A percentile compares a stretch with the other conserved stretches of the same genome.
These are phyloP conservation scores for Clarias fuscus DNA, from an alignment of 2,797 vertebrate genomes.

Conservation along the genomic window DNA sequence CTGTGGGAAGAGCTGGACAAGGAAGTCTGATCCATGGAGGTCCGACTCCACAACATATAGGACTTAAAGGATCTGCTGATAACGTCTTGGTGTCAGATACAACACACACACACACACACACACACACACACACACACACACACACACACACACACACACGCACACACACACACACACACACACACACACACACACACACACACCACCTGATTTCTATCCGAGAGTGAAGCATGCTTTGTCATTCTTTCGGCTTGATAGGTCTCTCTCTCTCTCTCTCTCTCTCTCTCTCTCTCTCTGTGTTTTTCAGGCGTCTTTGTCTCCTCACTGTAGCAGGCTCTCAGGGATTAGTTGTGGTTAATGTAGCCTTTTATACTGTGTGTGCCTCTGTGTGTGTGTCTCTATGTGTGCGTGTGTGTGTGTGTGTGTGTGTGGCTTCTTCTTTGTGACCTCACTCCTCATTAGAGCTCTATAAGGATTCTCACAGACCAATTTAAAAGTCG, in stretches of 20 bases:
- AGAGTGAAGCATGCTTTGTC: neutral
- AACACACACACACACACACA: too few species aligned
- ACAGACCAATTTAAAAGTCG: constrained; percentile 14
- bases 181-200: too few species aligned
- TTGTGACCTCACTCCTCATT: neutral
- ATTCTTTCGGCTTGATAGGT: neutral
- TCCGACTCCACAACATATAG: too few species aligned
- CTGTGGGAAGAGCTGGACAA: too few species aligned
- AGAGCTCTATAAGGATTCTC: constrained; percentile 10
- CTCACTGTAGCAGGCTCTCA: neutral
- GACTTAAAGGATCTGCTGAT: too few species aligned
- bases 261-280: neutral
- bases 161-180: too few species aligned
- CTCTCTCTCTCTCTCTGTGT: neutral
- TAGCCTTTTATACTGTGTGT: neutral
- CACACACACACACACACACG: too few species aligned
- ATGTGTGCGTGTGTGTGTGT: too few species aligned
- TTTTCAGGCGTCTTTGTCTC: neutral
- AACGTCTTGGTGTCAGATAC: too few species aligned
- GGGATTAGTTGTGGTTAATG: neutral
- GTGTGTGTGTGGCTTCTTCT: constrained; percentile 20
- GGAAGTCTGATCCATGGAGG: too few species aligned
- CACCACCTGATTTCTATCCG: neutral
- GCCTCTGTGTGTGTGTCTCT: constrained; percentile 1
- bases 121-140: too few species aligned